These are phyloP conservation scores for Lasioglossum leucozonium DNA, from an alignment of 2,888 invertebrate species.

Conservation along the genomic window DNA sequence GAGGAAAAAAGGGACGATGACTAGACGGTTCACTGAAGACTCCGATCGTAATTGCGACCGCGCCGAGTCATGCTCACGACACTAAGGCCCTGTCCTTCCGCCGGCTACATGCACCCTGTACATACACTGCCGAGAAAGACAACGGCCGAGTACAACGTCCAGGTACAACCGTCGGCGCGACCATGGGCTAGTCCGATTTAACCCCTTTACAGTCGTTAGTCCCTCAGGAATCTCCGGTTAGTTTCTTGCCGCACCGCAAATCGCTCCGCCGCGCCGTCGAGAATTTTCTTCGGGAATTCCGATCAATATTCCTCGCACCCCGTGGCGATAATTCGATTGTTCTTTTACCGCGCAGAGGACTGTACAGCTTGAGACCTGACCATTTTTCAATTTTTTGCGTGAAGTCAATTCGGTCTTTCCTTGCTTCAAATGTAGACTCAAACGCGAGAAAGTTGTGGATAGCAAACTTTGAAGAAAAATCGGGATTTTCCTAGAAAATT, in stretches of 20 bases:
- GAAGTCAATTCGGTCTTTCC: not conserved
- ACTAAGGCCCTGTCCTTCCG: constrained; percentile 65
- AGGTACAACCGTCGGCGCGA: not conserved
- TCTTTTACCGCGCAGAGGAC: not conserved
- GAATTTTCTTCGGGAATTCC: not conserved
- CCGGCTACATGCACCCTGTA: constrained; percentile 34
- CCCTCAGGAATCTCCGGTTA: not conserved
- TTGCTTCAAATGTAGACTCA: no score
- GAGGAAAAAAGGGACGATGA: constrained; percentile 50
- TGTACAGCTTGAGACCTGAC: not conserved
- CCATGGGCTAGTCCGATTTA: not conserved
- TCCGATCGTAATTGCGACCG: constrained; percentile 69
- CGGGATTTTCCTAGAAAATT: no score
- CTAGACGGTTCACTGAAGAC: constrained; percentile 43
- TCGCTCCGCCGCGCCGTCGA: not conserved
- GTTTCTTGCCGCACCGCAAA: not conserved
- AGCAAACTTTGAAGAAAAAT: no score
- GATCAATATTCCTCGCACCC: not conserved
- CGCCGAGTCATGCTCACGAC: constrained; percentile 69
- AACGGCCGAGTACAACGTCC: not conserved
- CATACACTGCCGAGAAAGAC: constrained; percentile 18
- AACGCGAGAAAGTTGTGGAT: no score
- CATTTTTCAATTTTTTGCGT: not conserved
- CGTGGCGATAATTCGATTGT: not conserved
- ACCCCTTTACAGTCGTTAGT: not conserved